These are phyloP conservation scores for Psilanteris sp. DNA, from an alignment of 1,140 invertebrate species.

Conservation along the genomic window DNA sequence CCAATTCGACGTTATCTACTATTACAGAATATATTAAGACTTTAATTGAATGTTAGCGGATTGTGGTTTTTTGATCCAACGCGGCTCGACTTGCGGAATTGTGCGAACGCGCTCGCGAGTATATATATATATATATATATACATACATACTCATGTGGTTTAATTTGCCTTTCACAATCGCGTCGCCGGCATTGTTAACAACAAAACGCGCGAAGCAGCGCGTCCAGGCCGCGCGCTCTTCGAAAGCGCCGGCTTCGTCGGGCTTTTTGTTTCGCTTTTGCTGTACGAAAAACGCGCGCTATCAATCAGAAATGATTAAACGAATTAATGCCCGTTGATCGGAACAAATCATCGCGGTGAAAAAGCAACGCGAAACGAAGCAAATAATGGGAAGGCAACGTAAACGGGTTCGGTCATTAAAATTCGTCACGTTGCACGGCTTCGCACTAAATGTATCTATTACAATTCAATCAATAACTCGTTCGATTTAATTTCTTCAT, in stretches of 20 bases:
- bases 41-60: constrained; percentile 32
- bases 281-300: too few relatives aligned
- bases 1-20: constrained; percentile 20
- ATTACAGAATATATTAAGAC: constrained; percentile 35
- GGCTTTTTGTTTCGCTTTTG: too few relatives aligned
- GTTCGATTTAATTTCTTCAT: constrained; percentile 37
- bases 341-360: constrained; percentile 4
- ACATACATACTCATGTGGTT: too few relatives aligned
- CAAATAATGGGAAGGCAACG: constrained; percentile 12
- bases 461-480: constrained; percentile 51
- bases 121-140: too few relatives aligned
- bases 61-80: constrained; percentile 12
- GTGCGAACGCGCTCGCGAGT: too few relatives aligned
- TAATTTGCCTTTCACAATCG: too few relatives aligned
- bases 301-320: too few relatives aligned
- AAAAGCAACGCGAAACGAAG: constrained; percentile 5
- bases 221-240: too few relatives aligned
- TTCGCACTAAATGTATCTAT: constrained; percentile 30
- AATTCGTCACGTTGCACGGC: constrained; percentile 48
- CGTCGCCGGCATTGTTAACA: too few relatives aligned
- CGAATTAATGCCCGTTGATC: too few relatives aligned
- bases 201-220: too few relatives aligned
- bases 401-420: constrained; percentile 18
- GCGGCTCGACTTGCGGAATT: constrained; percentile 8
- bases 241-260: too few relatives aligned